Percentiles rank a stretch among this genome's conserved stretches.
Conservation (phyloP, 2,888 invertebrate species). For the Didymodactylos carnosus region DNA sequence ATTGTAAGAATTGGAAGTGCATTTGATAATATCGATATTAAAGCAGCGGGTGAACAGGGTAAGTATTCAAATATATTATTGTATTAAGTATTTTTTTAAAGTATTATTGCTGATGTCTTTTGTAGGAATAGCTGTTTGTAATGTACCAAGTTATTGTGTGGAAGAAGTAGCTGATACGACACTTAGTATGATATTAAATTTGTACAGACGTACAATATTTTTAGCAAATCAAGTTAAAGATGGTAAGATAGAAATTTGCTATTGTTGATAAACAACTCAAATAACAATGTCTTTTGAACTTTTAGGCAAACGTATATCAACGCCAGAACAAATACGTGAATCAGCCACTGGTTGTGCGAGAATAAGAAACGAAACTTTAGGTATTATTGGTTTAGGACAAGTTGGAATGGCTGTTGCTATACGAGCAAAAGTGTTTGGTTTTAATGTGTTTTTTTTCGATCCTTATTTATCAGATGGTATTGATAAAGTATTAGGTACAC, state of each 20-base stretch:
- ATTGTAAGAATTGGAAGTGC: conserved; percentile 97
- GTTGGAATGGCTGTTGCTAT: conserved; percentile 95
- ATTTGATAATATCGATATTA: conserved; percentile 94
- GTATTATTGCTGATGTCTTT: no score
- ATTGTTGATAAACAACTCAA: no score
- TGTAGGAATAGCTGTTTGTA: conserved; percentile 99
- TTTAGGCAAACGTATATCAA: background rate
- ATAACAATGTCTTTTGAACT: no score
- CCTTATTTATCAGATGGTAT: conserved; percentile 96
- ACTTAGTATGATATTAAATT: conserved; percentile 89
- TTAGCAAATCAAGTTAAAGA: conserved; percentile 82
- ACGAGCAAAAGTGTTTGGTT: conserved; percentile 95
- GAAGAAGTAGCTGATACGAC: conserved; percentile 98
- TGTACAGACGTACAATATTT: conserved; percentile 98
- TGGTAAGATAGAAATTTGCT: no score
- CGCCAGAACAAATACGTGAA: conserved; percentile 10
- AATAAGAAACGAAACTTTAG: conserved; percentile 92
- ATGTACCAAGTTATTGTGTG: conserved; percentile 73
- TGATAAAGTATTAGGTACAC: conserved; percentile 70
- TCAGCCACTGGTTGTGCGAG: conserved; percentile 60
- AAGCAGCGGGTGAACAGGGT: conserved; percentile 53
- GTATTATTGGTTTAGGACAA: conserved; percentile 84
- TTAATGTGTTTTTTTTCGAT: conserved; percentile 98
- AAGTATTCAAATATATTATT: no score
- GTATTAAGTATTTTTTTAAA: no score